Evolutionary conservation across 1,140 invertebrate genomes (phyloP).

Genomic region (Leptestheria dahalacensis): DNA sequence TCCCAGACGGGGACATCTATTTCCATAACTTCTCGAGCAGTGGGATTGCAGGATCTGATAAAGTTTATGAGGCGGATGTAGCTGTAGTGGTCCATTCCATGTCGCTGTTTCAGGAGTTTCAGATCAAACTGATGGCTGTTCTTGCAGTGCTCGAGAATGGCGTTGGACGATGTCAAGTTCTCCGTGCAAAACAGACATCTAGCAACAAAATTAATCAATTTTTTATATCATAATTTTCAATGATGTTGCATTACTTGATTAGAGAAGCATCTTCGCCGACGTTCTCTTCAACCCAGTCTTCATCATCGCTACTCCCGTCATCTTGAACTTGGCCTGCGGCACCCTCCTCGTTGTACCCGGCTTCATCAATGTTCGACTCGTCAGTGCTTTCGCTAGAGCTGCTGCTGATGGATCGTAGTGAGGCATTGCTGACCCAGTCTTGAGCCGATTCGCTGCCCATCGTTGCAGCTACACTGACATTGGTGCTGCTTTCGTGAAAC

Average conservation of each 20-base stretch:
- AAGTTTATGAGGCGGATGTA: slow-evolving; percentile 82
- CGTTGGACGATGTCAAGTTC: slow-evolving; percentile 26
- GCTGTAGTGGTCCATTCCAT: slow-evolving; percentile 63
- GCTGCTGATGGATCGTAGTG: not conserved
- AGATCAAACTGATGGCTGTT: slow-evolving; percentile 52
- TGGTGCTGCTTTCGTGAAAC: slow-evolving; percentile 7
- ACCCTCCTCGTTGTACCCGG: not conserved
- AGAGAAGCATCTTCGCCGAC: not conserved
- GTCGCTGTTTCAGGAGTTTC: slow-evolving; percentile 43
- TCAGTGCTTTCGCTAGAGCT: not conserved
- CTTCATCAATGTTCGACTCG: slow-evolving; percentile 3
- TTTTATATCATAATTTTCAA: not conserved
- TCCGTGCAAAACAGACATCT: slow-evolving; percentile 40
- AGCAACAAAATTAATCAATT: slow-evolving; percentile 9
- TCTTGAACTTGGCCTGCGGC: not conserved
- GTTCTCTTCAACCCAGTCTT: slow-evolving; percentile 12
- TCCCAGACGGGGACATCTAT: slow-evolving; percentile 43
- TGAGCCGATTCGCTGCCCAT: slow-evolving; percentile 6
- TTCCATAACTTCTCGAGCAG: slow-evolving; percentile 37
- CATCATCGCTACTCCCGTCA: slow-evolving; percentile 10
- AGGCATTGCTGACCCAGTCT: not conserved
- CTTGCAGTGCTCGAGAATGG: slow-evolving; percentile 34
- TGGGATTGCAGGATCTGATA: slow-evolving; percentile 46
- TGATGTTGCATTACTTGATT: not conserved
- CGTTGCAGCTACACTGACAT: slow-evolving; percentile 11